Conservation (phyloP, 2,113 vertebrate species). For the Nansenia antarctica region DNA sequence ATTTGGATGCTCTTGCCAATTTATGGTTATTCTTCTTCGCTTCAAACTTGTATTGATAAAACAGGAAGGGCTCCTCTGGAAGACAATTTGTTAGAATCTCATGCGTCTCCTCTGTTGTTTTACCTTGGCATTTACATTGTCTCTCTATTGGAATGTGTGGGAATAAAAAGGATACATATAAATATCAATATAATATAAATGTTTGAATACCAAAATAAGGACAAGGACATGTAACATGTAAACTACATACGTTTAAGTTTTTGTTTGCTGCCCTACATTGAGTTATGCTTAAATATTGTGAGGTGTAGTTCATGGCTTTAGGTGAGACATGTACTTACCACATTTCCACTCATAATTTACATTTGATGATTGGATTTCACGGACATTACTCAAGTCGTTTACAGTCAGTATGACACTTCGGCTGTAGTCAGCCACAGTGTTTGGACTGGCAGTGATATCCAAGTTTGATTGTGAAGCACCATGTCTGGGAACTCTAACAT, state of each 20-base stretch:
- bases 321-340: constrained; percentile 52
- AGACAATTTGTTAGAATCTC: constrained; percentile 30
- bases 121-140: constrained; percentile 27
- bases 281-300: background rate
- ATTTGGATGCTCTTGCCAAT: constrained; percentile 21
- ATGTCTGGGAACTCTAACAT: background rate
- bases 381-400: background rate
- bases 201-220: background rate
- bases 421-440: background rate
- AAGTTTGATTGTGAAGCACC: too few relatives aligned
- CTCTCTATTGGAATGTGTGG: background rate
- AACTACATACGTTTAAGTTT: background rate
- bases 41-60: constrained; percentile 41
- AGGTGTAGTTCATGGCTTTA: background rate
- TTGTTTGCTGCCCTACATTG: background rate
- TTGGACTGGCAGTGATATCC: constrained; percentile 26
- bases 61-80: constrained; percentile 54
- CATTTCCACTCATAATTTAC: constrained; percentile 42
- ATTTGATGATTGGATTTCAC: background rate
- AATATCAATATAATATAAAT: too few relatives aligned
- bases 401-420: constrained; percentile 17
- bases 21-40: rapidly evolving
- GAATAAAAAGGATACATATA: background rate
- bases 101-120: background rate
- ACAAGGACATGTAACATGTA: background rate